Conservation (phyloP, 2,797 vertebrate species). For the Simalia tracyae region DNA sequence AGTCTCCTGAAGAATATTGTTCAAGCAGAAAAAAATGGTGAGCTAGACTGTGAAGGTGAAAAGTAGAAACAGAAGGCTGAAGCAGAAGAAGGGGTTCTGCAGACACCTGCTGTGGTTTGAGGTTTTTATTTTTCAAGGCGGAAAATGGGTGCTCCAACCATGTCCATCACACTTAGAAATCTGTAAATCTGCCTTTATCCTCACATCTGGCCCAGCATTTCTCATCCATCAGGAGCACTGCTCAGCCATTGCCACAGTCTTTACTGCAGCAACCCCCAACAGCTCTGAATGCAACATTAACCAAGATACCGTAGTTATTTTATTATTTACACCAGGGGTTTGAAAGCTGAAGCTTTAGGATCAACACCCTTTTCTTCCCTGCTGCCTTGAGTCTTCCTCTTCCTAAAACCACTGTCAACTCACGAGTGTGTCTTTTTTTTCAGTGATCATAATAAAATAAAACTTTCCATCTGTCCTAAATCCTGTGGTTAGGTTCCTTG, state of each 20-base stretch:
- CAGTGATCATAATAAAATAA: slow-evolving; percentile 45
- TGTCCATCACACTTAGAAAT: too few species aligned
- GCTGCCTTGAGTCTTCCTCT: background rate
- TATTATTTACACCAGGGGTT: background rate
- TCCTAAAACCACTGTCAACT: slow-evolving; percentile 54
- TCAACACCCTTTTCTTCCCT: background rate
- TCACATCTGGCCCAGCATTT: background rate
- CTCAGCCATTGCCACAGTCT: background rate
- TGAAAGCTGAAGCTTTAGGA: background rate
- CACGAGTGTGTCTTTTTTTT: slow-evolving; percentile 44
- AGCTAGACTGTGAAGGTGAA: background rate
- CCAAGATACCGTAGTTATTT: background rate
- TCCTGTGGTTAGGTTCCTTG: slow-evolving; percentile 25
- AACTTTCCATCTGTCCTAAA: slow-evolving; percentile 21
- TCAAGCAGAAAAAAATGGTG: background rate
- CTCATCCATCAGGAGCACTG: too few species aligned
- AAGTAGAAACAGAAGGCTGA: background rate
- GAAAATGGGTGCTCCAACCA: background rate
- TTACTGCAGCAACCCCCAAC: background rate
- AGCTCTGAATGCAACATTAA: background rate
- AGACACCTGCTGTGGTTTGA: background rate
- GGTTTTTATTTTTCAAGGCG: background rate
- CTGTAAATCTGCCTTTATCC: background rate
- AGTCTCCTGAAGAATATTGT: background rate
- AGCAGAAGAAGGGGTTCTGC: background rate